These are phyloP conservation scores for Spodoptera littoralis DNA, from an alignment of 2,888 invertebrate genomes.

Conservation along the genomic window DNA sequence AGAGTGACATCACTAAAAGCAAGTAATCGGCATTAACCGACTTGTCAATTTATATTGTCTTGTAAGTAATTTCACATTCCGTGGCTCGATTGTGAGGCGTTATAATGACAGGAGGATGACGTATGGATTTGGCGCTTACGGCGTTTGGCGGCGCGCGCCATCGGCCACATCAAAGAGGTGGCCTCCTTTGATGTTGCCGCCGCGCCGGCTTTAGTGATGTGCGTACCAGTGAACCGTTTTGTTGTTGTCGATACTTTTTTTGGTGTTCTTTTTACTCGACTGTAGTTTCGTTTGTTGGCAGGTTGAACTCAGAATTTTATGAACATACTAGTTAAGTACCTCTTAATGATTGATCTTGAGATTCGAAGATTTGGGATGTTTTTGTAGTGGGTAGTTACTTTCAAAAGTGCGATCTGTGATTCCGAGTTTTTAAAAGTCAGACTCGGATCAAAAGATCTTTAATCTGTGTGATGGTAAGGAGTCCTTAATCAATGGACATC, in stretches of 20 bases:
- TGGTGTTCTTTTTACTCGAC: too few species aligned
- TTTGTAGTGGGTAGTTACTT: too few species aligned
- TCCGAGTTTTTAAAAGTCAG: too few species aligned
- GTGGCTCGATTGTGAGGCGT: constrained; percentile 85
- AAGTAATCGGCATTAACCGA: constrained; percentile 81
- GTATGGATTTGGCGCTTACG: constrained; percentile 89
- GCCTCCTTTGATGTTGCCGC: constrained; percentile 88
- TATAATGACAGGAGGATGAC: constrained; percentile 89
- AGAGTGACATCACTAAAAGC: constrained; percentile 47
- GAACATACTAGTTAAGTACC: too few species aligned
- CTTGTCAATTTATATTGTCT: constrained; percentile 89
- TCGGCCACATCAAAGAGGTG: constrained; percentile 89
- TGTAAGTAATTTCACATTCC: constrained; percentile 88
- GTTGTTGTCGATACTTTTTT: constrained; percentile 62
- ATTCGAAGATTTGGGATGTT: too few species aligned
- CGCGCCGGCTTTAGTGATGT: constrained; percentile 79
- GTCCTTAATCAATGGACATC: too few species aligned
- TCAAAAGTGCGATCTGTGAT: too few species aligned
- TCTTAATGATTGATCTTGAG: too few species aligned
- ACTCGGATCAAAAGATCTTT: too few species aligned
- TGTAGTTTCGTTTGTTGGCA: too few species aligned
- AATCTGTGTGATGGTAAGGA: too few species aligned
- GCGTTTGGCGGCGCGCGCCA: constrained; percentile 88
- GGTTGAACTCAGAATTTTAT: not conserved
- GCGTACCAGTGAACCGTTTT: constrained; percentile 56